Conservation (phyloP, 2,113 vertebrate genomes). For the Hippocampus zosterae region DNA sequence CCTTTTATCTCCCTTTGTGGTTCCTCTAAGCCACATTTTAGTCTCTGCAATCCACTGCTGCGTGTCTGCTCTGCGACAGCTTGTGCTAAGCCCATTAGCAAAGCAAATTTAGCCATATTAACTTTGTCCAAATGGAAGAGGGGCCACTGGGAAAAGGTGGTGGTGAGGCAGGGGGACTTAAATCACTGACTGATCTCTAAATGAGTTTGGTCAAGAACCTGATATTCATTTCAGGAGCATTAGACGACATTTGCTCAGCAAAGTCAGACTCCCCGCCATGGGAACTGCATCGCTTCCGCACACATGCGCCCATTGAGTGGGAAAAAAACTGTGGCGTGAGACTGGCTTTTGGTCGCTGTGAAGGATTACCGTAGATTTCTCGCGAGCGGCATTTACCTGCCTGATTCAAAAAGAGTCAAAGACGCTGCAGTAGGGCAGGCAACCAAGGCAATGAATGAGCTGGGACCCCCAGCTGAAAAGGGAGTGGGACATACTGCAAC, state of each 20-base stretch:
- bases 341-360: accelerated
- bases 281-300: conserved; percentile 42
- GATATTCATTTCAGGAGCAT: conserved; percentile 78
- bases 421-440: too few species aligned
- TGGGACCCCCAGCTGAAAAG: too few species aligned
- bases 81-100: conserved; percentile 77
- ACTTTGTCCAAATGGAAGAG: conserved; percentile 65
- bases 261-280: conserved; percentile 54
- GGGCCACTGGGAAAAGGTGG: conserved; percentile 48
- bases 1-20: conserved; percentile 39
- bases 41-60: conserved; percentile 40
- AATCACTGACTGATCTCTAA: conserved; percentile 73
- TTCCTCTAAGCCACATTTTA: neutral
- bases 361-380: neutral
- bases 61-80: conserved; percentile 70
- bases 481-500: too few species aligned
- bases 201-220: conserved; percentile 76
- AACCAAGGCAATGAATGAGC: too few species aligned
- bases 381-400: neutral
- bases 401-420: neutral
- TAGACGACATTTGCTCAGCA: conserved; percentile 69
- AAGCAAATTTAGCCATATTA: conserved; percentile 76
- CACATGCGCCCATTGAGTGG: conserved; percentile 21
- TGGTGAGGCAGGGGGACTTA: conserved; percentile 60
- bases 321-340: neutral